Percentiles rank a stretch among this genome's conserved stretches.
These are phyloP conservation scores for Gyrodactylus salaris DNA, from an alignment of 1,140 invertebrate genomes.

Conservation along the genomic window DNA sequence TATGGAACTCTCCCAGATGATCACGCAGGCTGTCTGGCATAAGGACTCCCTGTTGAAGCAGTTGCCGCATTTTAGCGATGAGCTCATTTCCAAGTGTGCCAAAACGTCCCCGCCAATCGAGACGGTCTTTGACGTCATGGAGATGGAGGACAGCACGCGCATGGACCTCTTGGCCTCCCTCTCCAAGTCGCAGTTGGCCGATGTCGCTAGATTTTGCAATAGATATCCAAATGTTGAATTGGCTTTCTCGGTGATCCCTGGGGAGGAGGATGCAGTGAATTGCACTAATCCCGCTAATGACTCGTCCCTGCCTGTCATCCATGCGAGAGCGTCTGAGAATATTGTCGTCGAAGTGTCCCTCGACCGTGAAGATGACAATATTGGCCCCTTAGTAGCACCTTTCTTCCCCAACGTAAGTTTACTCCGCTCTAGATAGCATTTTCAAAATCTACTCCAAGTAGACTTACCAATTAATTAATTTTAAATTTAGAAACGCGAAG, in stretches of 20 bases:
- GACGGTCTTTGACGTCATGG: slow-evolving; percentile 91
- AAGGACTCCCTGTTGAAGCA: slow-evolving; percentile 91
- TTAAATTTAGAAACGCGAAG: slow-evolving; percentile 50
- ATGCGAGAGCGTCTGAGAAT: not conserved
- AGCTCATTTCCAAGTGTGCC: slow-evolving; percentile 48
- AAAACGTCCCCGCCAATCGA: slow-evolving; percentile 27
- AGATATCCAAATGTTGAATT: slow-evolving; percentile 93
- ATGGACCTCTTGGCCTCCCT: slow-evolving; percentile 41
- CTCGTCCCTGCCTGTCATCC: not conserved
- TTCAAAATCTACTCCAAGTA: slow-evolving; percentile 6
- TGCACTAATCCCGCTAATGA: not conserved
- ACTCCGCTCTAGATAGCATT: not conserved
- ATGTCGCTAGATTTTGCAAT: slow-evolving; percentile 90
- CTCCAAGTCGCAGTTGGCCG: slow-evolving; percentile 51
- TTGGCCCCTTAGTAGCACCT: slow-evolving; percentile 73
- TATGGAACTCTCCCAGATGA: slow-evolving; percentile 97
- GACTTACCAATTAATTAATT: slow-evolving; percentile 8
- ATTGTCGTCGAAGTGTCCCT: slow-evolving; percentile 48
- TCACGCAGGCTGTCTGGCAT: slow-evolving; percentile 95
- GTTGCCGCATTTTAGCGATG: slow-evolving; percentile 59
- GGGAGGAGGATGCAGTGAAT: not conserved
- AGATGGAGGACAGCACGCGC: slow-evolving; percentile 70
- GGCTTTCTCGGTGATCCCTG: slow-evolving; percentile 37
- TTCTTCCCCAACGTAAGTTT: slow-evolving; percentile 53
- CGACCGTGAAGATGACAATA: slow-evolving; percentile 80